Evolutionary conservation across 2,888 invertebrate species (phyloP), one percentile per base, ranked within the genome.

Genomic region (Meandrusa payeni): DNA sequence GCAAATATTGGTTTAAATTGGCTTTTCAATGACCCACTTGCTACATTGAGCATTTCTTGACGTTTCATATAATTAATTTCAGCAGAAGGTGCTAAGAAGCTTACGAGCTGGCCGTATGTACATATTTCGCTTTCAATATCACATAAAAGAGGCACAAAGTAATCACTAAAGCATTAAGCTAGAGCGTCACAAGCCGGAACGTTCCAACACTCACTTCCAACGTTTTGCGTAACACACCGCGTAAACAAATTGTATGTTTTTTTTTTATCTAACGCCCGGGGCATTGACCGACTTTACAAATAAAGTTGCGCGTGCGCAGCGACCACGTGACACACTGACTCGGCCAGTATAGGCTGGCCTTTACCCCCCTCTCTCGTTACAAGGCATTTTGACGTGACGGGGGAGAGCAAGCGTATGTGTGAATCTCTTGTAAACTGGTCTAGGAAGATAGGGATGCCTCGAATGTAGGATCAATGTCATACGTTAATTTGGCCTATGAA

Each of bases 281-380:
- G 86, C 86, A 86, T 85, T 86, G 86, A 86, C 86, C 86, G 85
- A 81, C 67, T 79, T 86, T 77, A 85, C 83, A 71, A 80, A 82
- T 77, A 78, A 69, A 61, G 73, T 74, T 80, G 83, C 83, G 80
- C 80, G 76, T 66, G 79, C 79, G 81, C 52, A 19, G 32, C 66
- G 76, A 60, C 83, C 85, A 86, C 85, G 85, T 85, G 85, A 85
- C 85, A 81, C 69, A 82, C 63, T 79, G 65, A 76, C 64, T 51
- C 51, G 58, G 27, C 82, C 74, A 64, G 46, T 53, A 37, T 55
- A 50, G 32, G 47, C 12, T 55, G 78, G 39, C 59, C 57, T 48
- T 13, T 47, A 38, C 43, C 51, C 20, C 54, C 31, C 39, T 37
- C 19, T 12, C 17, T 1, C n/a, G 6, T 5, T 3, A 3, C 28